phyloP scores from a whole-genome alignment of 2,797 vertebrate species.

The Lithobates pipiens region DNA sequence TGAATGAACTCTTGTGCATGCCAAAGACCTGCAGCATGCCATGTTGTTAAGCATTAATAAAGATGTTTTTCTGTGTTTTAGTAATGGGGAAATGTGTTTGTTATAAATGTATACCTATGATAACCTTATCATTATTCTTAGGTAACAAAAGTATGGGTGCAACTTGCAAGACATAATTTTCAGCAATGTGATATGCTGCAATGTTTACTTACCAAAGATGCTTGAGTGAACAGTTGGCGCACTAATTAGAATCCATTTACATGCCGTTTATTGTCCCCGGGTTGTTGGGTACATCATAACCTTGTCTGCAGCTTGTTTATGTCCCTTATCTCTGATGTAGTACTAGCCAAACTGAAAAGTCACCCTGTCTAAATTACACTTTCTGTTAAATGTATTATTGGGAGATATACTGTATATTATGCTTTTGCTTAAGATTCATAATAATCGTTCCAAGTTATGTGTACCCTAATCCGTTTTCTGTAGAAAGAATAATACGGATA shows the following conservation, averaged over 20 bases:
- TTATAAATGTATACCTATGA: background rate
- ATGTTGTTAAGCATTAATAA: too few species aligned
- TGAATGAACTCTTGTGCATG: too few species aligned
- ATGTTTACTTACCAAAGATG: slow-evolving; percentile 18
- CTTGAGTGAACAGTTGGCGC: slow-evolving; percentile 27
- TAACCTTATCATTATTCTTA: background rate
- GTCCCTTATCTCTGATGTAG: background rate
- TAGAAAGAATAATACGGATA: slow-evolving; percentile 16
- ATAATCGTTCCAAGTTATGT: background rate
- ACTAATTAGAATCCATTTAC: slow-evolving; percentile 24
- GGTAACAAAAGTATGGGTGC: background rate
- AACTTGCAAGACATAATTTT: background rate
- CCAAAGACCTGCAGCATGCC: too few species aligned
- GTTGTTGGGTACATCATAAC: slow-evolving; percentile 27
- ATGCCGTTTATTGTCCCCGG: slow-evolving; percentile 12
- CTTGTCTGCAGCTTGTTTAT: slow-evolving; percentile 37
- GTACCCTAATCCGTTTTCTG: slow-evolving; percentile 15
- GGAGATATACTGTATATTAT: background rate
- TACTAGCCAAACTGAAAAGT: background rate
- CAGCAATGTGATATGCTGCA: background rate
- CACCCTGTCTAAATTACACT: slow-evolving; percentile 19
- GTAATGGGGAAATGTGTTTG: background rate
- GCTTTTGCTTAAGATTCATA: background rate
- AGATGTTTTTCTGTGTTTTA: too few species aligned
- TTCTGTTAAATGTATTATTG: background rate